phyloP scores from a whole-genome alignment of 1,140 invertebrate species.

The Sycophila sp. region DNA sequence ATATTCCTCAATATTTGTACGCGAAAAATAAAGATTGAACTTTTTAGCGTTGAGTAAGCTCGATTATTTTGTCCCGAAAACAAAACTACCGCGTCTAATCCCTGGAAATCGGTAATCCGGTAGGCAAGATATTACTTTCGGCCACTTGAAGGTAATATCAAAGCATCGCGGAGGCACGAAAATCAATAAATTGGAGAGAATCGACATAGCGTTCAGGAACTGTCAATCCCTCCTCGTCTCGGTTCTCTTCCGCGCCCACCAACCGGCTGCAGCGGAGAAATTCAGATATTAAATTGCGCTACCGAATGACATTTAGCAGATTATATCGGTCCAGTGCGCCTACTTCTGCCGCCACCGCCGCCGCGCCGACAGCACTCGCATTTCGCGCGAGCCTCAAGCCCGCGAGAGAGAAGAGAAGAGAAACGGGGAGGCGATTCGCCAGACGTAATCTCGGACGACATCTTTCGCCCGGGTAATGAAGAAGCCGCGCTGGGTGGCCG shows the following conservation, averaged over 20 bases:
- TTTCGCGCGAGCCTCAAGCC: too few species aligned
- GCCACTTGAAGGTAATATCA: slow-evolving; percentile 10
- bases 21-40: too few species aligned
- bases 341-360: neutral
- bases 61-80: too few species aligned
- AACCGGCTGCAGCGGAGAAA: slow-evolving; percentile 37
- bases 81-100: too few species aligned
- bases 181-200: slow-evolving; percentile 24
- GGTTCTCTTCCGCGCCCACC: neutral
- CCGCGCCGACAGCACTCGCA: neutral
- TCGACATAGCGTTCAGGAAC: slow-evolving; percentile 23
- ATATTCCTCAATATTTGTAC: too few species aligned
- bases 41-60: too few species aligned
- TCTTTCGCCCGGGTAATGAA: slow-evolving; percentile 28
- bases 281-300: slow-evolving; percentile 54
- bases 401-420: neutral
- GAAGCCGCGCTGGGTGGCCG: neutral
- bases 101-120: too few species aligned
- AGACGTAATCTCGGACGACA: slow-evolving; percentile 39
- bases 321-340: neutral
- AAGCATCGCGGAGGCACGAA: neutral
- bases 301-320: slow-evolving; percentile 52
- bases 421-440: neutral
- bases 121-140: slow-evolving; percentile 50
- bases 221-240: slow-evolving; percentile 5